Conservation (phyloP, 2,888 invertebrate species). For the Heliconius aoede region DNA sequence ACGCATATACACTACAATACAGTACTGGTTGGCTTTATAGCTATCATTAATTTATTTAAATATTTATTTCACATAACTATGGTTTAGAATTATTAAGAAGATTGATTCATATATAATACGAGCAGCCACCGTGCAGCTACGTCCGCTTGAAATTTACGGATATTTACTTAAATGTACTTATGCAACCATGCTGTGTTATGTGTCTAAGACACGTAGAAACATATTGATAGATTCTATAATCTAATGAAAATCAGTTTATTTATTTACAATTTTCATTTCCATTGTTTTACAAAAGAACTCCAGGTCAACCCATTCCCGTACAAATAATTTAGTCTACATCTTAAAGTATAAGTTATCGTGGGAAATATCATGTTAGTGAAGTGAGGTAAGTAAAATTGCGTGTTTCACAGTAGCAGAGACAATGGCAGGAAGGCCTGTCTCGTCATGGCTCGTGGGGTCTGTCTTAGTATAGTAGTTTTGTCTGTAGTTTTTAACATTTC, state of each 20-base stretch:
- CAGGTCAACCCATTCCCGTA: conserved; percentile 7
- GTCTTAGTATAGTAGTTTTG: conserved; percentile 55
- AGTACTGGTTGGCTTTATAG: too few relatives aligned
- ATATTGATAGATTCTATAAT: background rate
- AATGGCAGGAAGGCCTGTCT: conserved; percentile 75
- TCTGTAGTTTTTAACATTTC: conserved; percentile 56
- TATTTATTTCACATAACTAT: too few relatives aligned
- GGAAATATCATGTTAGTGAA: conserved; percentile 56
- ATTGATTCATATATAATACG: too few relatives aligned
- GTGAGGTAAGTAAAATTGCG: conserved; percentile 48
- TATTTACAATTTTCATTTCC: background rate
- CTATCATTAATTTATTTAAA: too few relatives aligned
- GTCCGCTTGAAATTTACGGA: too few relatives aligned
- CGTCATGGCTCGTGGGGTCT: conserved; percentile 61
- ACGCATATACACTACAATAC: too few relatives aligned
- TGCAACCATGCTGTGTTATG: too few relatives aligned
- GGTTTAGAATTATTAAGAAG: too few relatives aligned
- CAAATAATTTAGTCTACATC: background rate
- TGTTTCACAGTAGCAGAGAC: conserved; percentile 66
- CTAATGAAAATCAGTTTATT: background rate
- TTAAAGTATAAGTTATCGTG: conserved; percentile 53
- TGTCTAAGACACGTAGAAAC: too few relatives aligned
- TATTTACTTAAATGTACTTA: too few relatives aligned
- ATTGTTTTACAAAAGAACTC: background rate
- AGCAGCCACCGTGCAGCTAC: too few relatives aligned